Base-by-base conservation (phyloP, 2,113 vertebrate species). In the Castor canadensis region DNA sequence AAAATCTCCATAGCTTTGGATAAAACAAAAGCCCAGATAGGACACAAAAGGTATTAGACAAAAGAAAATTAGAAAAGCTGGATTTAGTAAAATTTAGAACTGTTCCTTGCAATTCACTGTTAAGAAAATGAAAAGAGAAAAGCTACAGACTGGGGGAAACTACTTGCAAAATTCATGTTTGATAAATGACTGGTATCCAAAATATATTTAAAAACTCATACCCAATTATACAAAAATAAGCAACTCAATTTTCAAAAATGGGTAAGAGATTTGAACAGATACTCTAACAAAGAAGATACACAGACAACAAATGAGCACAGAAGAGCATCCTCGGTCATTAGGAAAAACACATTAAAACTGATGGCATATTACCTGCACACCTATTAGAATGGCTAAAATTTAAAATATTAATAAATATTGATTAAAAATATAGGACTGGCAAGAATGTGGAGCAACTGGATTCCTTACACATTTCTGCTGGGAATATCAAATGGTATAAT, bases 51-150 rank as follows among this genome's bases (percentile, higher is more conserved):
- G 5, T 20, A 58, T 9, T 22, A 58, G 52, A 40, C 26, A 92
- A 77, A 52, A 79, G 80, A 93, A 79, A 81, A 69, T 81, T 1
- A 67, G 43, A 85, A 56, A 80, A 73, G 85, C 3, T 66, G 9
- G 9, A 75, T 80, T 83, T 56, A 52, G 67, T 67, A 52, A 47
- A 87, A 91, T 49, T 71, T 43, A n/a, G 64, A 90, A 52, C 26
- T 82, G 88, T 30, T 84, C 19, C 79, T 94, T 76, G 72, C 71
- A 35, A 84, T 47, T 80, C 30, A 95, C 38, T 75, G 9, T 89
- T 92, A 83, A 83, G 76, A 94, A 94, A 92, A 73, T 32, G 75
- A 62, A 75, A n/a, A n/a, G n/a, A n/a, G n/a, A n/a, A n/a, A n/a
- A n/a, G n/a, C n/a, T n/a, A n/a, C n/a, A n/a, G n/a, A n/a, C n/a